Conservation (phyloP, 2,888 invertebrate species). For the Cerastis rubricosa region DNA sequence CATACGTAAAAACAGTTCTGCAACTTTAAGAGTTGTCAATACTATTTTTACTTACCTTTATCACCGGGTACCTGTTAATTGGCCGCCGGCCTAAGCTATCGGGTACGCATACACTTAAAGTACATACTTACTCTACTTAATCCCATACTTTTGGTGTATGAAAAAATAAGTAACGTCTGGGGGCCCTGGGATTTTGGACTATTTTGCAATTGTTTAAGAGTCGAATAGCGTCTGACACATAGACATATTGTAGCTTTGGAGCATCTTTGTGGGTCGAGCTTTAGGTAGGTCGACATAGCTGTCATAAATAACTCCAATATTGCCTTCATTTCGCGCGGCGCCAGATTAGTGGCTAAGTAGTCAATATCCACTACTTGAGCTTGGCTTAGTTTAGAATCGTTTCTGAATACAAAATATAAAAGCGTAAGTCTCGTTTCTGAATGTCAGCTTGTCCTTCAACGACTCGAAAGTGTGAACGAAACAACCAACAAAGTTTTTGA, state of each 20-base stretch:
- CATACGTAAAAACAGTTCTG: too few species aligned
- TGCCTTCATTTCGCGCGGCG: background rate
- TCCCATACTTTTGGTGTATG: too few species aligned
- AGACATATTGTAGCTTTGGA: background rate
- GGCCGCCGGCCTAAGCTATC: too few species aligned
- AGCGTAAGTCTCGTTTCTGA: constrained; percentile 34
- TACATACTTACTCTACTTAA: too few species aligned
- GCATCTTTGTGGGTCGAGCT: background rate
- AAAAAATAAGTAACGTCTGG: too few species aligned
- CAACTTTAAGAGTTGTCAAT: too few species aligned
- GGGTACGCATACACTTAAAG: too few species aligned
- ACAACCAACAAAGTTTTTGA: constrained; percentile 63
- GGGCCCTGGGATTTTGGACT: too few species aligned
- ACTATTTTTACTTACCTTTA: too few species aligned
- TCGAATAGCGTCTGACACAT: background rate
- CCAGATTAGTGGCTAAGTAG: background rate
- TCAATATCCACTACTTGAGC: background rate
- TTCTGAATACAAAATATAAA: background rate
- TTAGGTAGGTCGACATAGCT: background rate
- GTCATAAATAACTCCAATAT: constrained; percentile 4
- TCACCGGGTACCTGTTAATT: too few species aligned
- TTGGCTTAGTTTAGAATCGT: background rate
- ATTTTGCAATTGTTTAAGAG: background rate
- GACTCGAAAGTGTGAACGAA: constrained; percentile 74
- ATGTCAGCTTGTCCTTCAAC: constrained; percentile 78